Base-by-base conservation (phyloP, 37 sponge, comb jelly and placozoan species). In the Ephydatia muelleri region DNA sequence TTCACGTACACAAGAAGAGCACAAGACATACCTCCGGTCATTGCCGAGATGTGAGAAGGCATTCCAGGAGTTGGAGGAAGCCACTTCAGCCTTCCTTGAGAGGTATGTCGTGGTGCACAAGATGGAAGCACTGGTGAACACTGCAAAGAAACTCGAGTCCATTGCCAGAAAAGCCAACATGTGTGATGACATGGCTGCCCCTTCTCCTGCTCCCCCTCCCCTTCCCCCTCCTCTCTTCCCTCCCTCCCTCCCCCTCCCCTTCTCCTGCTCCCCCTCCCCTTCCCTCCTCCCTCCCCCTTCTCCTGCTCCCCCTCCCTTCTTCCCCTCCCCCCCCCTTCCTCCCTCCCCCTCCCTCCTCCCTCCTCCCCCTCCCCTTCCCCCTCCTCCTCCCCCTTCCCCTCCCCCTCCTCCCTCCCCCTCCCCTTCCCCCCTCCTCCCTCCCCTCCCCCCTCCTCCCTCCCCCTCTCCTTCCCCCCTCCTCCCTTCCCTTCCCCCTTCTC, bases 101-200 rank as follows among this genome's bases (percentile, higher is more conserved):
- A 84, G 84, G 66, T 89, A 89, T 68, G 23, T 89, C 43, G 34
- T 89, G 5, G 80, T 89, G 31, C 76, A 84, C 30, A 39, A n/a
- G 36, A 76, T 75, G 76, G 79, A 76, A 14, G 33, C 84, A 35
- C 76, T 89, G 5, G 25, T 25, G 23, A 82, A 83, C 47, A 84
- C 84, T 47, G 73, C 85, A 11, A 38, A 35, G 1, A 84, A 83
- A 32, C 47, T 89, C 48, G 85, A 80, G 75, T 38, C 34, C 31
- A 73, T 84, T 16, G 64, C 75, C 27, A 80, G 80, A 34, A 85
- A 89, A 38, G 81, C 81, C 16, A 28, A 32, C 40, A 80, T 11
- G n/a, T n/a, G n/a, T n/a, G n/a, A n/a, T n/a, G n/a, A n/a, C n/a
- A n/a, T n/a, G n/a, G n/a, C n/a, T n/a, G n/a, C n/a, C n/a, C n/a